A percentile compares a stretch with the other conserved stretches of the same genome.
Conservation (phyloP, 2,113 vertebrate genomes). For the Charadrius vociferus region DNA sequence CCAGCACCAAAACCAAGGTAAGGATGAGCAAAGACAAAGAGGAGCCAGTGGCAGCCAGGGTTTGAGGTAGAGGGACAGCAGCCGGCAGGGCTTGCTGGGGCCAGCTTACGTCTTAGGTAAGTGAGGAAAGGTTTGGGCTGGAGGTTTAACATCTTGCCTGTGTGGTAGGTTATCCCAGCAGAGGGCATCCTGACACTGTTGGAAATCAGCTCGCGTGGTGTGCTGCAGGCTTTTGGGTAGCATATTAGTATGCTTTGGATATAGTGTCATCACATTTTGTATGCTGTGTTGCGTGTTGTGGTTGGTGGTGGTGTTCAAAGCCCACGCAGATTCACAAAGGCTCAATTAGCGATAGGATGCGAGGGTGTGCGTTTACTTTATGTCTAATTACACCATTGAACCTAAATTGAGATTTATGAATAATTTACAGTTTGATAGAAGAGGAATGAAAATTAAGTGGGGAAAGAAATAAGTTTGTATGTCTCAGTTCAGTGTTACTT, state of each 20-base stretch:
- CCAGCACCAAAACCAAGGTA: not conserved
- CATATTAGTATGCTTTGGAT: not conserved
- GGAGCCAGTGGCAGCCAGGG: not conserved
- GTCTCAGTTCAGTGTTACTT: not conserved
- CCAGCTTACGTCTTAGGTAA: not conserved
- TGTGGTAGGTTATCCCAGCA: not conserved
- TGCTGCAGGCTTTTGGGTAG: not conserved
- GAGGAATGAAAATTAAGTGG: not conserved
- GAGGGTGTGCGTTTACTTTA: not conserved
- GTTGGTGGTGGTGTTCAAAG: not conserved
- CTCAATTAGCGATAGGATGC: not conserved
- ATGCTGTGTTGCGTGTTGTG: not conserved
- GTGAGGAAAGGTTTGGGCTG: not conserved
- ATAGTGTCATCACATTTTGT: accelerated
- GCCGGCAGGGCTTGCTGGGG: not conserved
- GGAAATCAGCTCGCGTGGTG: accelerated
- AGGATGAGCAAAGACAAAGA: accelerated
- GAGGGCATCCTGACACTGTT: slow-evolving; percentile 40
- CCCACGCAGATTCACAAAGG: not conserved
- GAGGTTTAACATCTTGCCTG: not conserved
- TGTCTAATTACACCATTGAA: not conserved
- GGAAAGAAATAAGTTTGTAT: not conserved
- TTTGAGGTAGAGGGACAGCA: not conserved
- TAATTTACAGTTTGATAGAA: not conserved
- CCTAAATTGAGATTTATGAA: slow-evolving; percentile 39